phyloP scores from a whole-genome alignment of 2,113 vertebrate species.

The Hippopotamus amphibius region DNA sequence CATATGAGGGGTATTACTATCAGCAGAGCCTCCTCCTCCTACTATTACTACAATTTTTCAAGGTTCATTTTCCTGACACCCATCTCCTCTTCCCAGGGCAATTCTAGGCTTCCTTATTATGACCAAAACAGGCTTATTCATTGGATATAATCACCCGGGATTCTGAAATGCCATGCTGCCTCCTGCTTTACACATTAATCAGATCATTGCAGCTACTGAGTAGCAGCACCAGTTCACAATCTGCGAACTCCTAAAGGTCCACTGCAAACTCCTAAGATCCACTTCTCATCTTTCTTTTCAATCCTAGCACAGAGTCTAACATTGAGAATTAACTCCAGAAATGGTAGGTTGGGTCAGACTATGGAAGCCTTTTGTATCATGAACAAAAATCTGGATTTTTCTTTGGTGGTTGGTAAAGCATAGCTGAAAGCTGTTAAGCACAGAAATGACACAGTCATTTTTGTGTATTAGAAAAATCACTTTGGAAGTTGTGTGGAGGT shows the following conservation, averaged over 20 bases:
- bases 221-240: background rate
- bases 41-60: background rate
- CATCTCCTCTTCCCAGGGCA: background rate
- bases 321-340: background rate
- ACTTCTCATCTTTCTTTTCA: background rate
- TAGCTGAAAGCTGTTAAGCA: too few species aligned
- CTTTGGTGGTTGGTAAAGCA: background rate
- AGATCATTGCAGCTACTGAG: background rate
- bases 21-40: background rate
- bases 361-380: background rate
- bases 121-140: background rate
- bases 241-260: background rate
- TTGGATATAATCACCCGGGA: background rate
- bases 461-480: background rate
- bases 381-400: background rate
- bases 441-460: too few species aligned
- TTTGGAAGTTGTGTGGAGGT: background rate
- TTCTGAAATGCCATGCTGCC: background rate
- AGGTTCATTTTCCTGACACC: background rate
- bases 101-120: background rate
- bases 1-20: background rate
- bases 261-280: background rate
- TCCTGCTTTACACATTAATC: background rate
- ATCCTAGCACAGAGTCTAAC: background rate
- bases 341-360: background rate